phyloP scores from a whole-genome alignment of 2,797 vertebrate species.

The Lophura swinhoii region DNA sequence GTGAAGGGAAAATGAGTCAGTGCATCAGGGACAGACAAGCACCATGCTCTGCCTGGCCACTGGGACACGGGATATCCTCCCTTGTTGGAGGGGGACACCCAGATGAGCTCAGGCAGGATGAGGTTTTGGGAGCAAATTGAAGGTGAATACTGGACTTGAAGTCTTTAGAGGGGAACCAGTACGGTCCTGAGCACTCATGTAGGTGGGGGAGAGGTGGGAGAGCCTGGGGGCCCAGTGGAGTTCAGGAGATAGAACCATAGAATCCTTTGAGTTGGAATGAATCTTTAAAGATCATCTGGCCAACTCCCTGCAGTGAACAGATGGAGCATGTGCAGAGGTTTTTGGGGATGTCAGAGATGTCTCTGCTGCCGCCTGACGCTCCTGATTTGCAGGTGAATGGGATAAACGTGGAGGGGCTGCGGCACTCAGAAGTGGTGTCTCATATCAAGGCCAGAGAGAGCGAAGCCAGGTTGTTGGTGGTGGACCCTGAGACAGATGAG shows the following conservation, averaged over 20 bases:
- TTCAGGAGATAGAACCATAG: background rate
- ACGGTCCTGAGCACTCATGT: fast-evolving
- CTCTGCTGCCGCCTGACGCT: background rate
- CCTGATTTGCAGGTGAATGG: slow-evolving; percentile 87
- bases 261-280: too few species aligned
- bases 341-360: fast-evolving
- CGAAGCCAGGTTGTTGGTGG: slow-evolving; percentile 89
- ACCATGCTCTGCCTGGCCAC: fast-evolving
- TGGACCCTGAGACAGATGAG: slow-evolving; percentile 90
- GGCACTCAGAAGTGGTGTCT: slow-evolving; percentile 91
- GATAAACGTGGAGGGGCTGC: slow-evolving; percentile 85
- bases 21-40: background rate
- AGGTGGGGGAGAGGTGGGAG: background rate
- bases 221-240: fast-evolving
- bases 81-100: fast-evolving
- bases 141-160: background rate
- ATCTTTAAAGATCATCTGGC: too few species aligned
- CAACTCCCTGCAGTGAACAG: too few species aligned
- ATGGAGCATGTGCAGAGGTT: fast-evolving
- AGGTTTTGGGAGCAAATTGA: background rate
- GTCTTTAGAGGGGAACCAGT: background rate
- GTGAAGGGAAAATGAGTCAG: background rate
- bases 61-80: fast-evolving
- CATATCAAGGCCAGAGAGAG: slow-evolving; percentile 84
- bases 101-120: background rate